Conservation (phyloP, 2,888 invertebrate genomes). For the Amiota communis region DNA sequence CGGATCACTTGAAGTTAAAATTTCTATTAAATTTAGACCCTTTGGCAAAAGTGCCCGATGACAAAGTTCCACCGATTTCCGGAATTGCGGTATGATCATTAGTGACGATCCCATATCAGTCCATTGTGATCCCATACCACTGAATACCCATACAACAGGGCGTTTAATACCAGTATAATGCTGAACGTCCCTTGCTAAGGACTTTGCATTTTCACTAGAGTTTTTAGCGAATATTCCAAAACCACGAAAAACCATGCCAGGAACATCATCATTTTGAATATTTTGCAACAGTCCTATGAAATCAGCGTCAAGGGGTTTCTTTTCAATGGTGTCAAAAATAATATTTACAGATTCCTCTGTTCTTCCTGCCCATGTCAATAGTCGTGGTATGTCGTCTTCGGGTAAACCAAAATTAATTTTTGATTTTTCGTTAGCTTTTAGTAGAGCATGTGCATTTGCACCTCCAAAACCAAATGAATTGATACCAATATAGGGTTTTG, state of each 20-base stretch:
- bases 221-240: conserved; percentile 76
- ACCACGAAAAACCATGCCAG: conserved; percentile 84
- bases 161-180: conserved; percentile 78
- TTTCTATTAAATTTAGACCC: conserved; percentile 78
- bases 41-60: conserved; percentile 76
- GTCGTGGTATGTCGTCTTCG: conserved; percentile 79
- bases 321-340: conserved; percentile 79
- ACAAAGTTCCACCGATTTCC: conserved; percentile 79
- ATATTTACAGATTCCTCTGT: conserved; percentile 83
- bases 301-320: conserved; percentile 78
- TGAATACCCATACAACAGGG: conserved; percentile 91
- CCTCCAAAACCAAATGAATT: conserved; percentile 97
- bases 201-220: conserved; percentile 51
- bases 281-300: conserved; percentile 77
- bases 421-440: conserved; percentile 59
- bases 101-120: conserved; percentile 85
- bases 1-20: conserved; percentile 79
- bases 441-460: conserved; percentile 78
- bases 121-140: conserved; percentile 95
- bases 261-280: conserved; percentile 76
- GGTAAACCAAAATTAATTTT: conserved; percentile 77
- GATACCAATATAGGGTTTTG: conserved; percentile 84
- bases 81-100: conserved; percentile 83
- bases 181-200: conserved; percentile 75
- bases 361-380: conserved; percentile 85